phyloP scores from a whole-genome alignment of 2,888 invertebrate species.

The Steinernema hermaphroditum region DNA sequence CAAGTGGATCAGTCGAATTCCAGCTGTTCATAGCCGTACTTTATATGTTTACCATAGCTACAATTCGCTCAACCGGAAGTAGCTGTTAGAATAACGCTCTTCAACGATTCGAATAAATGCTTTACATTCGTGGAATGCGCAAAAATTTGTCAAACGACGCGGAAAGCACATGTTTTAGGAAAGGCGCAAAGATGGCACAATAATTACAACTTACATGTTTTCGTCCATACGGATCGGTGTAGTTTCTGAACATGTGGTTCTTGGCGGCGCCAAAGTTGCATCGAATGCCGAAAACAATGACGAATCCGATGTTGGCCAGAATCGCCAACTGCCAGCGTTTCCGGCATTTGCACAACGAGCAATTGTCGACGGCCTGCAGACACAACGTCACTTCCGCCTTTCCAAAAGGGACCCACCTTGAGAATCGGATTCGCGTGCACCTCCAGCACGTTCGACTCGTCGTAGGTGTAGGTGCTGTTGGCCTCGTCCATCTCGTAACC shows the following conservation, averaged over 20 bases:
- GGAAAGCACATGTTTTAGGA: too few relatives aligned
- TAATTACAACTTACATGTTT: conserved; percentile 52
- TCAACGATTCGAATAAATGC: too few relatives aligned
- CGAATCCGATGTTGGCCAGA: conserved; percentile 70
- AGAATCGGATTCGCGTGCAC: conserved; percentile 56
- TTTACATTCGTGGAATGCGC: too few relatives aligned
- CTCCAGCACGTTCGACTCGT: conserved; percentile 31
- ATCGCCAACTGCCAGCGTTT: conserved; percentile 68
- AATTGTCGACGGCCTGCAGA: conserved; percentile 33
- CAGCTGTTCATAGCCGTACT: too few relatives aligned
- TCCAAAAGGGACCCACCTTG: conserved; percentile 38
- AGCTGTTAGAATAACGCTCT: too few relatives aligned
- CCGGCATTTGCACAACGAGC: conserved; percentile 34
- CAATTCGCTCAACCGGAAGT: too few relatives aligned
- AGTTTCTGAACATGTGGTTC: conserved; percentile 74
- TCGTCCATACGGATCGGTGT: conserved; percentile 61
- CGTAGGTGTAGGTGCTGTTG: conserved; percentile 1
- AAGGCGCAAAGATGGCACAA: too few relatives aligned
- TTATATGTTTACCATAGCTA: too few relatives aligned
- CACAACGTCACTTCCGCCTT: background rate
- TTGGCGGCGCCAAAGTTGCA: conserved; percentile 99
- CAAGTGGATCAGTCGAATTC: too few relatives aligned
- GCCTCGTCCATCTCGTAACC: conserved; percentile 32
- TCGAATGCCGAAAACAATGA: conserved; percentile 80
- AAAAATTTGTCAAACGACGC: too few relatives aligned